phyloP scores from a whole-genome alignment of 2,888 invertebrate species.

The Heliconius cydno region DNA sequence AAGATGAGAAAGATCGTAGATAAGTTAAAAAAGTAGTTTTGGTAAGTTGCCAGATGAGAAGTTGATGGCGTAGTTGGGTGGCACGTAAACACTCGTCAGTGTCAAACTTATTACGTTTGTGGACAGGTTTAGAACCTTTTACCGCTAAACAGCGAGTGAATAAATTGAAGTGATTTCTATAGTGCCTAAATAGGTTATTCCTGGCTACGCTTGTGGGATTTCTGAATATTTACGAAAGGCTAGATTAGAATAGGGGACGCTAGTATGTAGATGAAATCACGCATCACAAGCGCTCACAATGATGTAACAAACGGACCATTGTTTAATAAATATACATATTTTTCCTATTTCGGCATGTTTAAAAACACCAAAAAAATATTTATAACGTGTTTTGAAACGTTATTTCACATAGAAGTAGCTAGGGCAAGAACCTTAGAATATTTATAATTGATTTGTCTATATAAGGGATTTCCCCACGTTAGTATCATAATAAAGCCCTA shows the following conservation, averaged over 20 bases:
- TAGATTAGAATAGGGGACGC: slow-evolving; percentile 58
- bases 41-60: slow-evolving; percentile 48
- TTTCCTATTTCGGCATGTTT: slow-evolving; percentile 70
- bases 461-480: background rate
- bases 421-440: slow-evolving; percentile 15
- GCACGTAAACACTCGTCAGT: background rate
- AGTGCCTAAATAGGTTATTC: slow-evolving; percentile 21
- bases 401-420: slow-evolving; percentile 52
- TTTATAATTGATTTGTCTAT: background rate
- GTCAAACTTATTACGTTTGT: background rate
- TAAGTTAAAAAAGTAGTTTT: slow-evolving; percentile 56
- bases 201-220: slow-evolving; percentile 33
- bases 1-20: slow-evolving; percentile 68
- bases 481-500: slow-evolving; percentile 10
- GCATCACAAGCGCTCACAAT: slow-evolving; percentile 70
- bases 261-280: slow-evolving; percentile 65
- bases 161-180: slow-evolving; percentile 11
- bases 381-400: slow-evolving; percentile 65
- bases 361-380: slow-evolving; percentile 60
- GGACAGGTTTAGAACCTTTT: slow-evolving; percentile 15
- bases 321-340: slow-evolving; percentile 71
- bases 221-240: slow-evolving; percentile 48
- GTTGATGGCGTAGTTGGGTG: slow-evolving; percentile 29
- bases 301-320: slow-evolving; percentile 77
- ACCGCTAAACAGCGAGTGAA: background rate